Conservation (phyloP, 2,888 invertebrate species). For the Pyralis farinalis region DNA sequence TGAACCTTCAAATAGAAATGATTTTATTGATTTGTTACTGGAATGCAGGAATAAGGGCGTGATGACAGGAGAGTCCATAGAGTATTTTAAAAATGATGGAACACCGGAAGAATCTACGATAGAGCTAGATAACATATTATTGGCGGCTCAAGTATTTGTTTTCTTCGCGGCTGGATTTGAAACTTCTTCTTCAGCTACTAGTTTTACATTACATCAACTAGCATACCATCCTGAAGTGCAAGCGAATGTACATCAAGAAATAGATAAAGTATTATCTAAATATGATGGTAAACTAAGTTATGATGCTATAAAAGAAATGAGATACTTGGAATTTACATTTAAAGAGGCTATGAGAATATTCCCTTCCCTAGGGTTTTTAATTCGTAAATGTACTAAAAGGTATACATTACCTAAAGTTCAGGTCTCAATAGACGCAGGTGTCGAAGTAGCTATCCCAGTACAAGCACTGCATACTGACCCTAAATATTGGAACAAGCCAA, state of each 20-base stretch:
- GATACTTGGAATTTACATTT: conserved; percentile 27
- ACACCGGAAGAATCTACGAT: conserved; percentile 17
- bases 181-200: conserved; percentile 34
- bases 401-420: conserved; percentile 15
- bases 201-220: conserved; percentile 33
- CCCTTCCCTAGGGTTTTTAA: conserved; percentile 26
- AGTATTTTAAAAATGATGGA: conserved; percentile 21
- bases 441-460: conserved; percentile 27
- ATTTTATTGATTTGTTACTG: conserved; percentile 33
- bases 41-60: conserved; percentile 25
- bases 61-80: conserved; percentile 23
- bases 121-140: conserved; percentile 20
- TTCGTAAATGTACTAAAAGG: conserved; percentile 2
- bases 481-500: conserved; percentile 31
- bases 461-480: conserved; percentile 35
- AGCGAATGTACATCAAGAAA: conserved; percentile 36
- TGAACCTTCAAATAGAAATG: conserved; percentile 29
- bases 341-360: conserved; percentile 35
- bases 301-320: conserved; percentile 30
- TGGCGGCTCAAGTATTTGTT: conserved; percentile 30
- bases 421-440: conserved; percentile 23
- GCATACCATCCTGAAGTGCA: conserved; percentile 43
- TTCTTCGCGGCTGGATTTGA: conserved; percentile 35
- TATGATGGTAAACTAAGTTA: conserved; percentile 28
- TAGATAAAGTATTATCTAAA: conserved; percentile 31